Evolutionary conservation across 2,797 vertebrate species (phyloP).

Genomic region (Brachyalestes nurse): DNA sequence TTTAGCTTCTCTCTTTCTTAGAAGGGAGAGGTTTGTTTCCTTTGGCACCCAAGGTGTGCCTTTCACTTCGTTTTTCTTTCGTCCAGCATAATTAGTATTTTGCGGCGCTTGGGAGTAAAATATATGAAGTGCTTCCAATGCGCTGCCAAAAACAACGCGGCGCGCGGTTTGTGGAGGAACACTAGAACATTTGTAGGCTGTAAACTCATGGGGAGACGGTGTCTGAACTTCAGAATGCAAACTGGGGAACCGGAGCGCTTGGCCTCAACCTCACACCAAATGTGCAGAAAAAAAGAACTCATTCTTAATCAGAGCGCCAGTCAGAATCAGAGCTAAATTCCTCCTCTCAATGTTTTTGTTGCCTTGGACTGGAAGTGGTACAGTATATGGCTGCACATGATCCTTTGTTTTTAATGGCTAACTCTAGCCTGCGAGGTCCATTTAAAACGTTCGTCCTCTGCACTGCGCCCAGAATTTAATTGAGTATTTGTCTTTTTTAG

Average conservation of each 20-base stretch:
- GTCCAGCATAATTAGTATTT: constrained; percentile 62
- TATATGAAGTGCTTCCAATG: constrained; percentile 49
- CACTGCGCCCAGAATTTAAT: constrained; percentile 24
- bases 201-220: constrained; percentile 50
- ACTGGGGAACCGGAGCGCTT: constrained; percentile 24
- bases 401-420: constrained; percentile 46
- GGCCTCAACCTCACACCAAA: constrained; percentile 37
- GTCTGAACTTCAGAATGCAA: constrained; percentile 52
- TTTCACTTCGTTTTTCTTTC: constrained; percentile 65
- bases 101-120: constrained; percentile 65
- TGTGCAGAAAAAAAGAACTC: background rate
- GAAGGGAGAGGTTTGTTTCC: constrained; percentile 49
- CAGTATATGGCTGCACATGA: constrained; percentile 9
- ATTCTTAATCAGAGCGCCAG: constrained; percentile 14
- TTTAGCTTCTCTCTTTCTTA: constrained; percentile 62
- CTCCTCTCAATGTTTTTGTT: constrained; percentile 34
- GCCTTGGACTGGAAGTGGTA: constrained; percentile 24
- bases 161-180: constrained; percentile 58
- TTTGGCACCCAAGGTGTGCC: constrained; percentile 69
- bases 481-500: constrained; percentile 41
- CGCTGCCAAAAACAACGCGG: constrained; percentile 65
- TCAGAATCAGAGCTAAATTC: constrained; percentile 21
- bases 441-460: constrained; percentile 33
- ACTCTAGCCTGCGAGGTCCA: background rate
- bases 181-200: constrained; percentile 60